Conservation (phyloP, 2,113 vertebrate species). For the Amia ocellicauda region DNA sequence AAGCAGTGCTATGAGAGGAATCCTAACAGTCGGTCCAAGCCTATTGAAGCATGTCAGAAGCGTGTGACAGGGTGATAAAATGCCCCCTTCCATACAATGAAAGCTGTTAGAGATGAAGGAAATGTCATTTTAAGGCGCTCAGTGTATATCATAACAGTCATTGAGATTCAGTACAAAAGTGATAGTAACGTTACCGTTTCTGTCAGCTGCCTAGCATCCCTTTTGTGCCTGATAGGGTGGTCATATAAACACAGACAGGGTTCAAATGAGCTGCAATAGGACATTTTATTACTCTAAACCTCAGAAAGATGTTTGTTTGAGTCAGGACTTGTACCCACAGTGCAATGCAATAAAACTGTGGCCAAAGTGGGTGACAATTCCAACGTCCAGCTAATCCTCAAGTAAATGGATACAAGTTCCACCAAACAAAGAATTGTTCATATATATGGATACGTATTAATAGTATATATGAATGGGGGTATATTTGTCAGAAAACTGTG, state of each 20-base stretch:
- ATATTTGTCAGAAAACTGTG: background rate
- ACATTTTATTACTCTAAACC: no score
- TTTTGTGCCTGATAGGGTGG: no score
- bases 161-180: slow-evolving; percentile 48
- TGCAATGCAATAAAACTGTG: background rate
- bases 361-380: slow-evolving; percentile 19
- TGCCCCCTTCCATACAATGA: slow-evolving; percentile 31
- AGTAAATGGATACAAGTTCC: slow-evolving; percentile 21
- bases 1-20: no score
- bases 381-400: slow-evolving; percentile 10
- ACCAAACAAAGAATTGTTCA: background rate
- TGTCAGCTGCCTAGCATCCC: no score
- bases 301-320: no score
- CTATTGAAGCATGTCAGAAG: slow-evolving; percentile 30
- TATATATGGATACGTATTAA: background rate
- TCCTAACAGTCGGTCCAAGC: slow-evolving; percentile 48
- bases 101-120: slow-evolving; percentile 26
- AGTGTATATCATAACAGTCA: slow-evolving; percentile 60
- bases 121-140: slow-evolving; percentile 34
- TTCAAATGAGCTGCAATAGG: no score
- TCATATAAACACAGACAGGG: no score
- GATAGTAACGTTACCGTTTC: slow-evolving; percentile 26
- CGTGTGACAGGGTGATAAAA: slow-evolving; percentile 18
- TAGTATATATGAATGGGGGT: background rate
- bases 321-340: no score